phyloP scores from a whole-genome alignment of 2,888 invertebrate species.

The Linnaemya tessellans region DNA sequence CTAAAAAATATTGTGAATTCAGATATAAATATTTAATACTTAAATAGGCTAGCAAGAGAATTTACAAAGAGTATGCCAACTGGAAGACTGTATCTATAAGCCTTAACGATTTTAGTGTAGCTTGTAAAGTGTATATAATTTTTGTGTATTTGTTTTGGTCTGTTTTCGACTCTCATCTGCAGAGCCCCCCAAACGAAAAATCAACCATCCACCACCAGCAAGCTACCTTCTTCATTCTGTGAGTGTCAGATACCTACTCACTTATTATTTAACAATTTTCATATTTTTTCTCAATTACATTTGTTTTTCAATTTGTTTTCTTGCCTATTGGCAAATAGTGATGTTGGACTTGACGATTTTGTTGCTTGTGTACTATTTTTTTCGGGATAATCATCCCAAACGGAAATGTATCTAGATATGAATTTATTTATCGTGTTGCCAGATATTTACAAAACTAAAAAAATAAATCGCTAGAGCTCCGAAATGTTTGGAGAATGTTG shows the following conservation, averaged over 20 bases:
- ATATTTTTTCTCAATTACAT: background rate
- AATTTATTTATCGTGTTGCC: too few relatives aligned
- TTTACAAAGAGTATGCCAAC: background rate
- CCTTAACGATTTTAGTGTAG: background rate
- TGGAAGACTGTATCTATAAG: background rate
- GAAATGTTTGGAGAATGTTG: too few relatives aligned
- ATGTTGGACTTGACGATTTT: too few relatives aligned
- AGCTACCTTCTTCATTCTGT: conserved; percentile 36
- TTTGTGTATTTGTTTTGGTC: conserved; percentile 57
- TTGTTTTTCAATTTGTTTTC: conserved; percentile 38
- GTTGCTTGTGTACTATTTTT: too few relatives aligned
- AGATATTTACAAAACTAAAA: too few relatives aligned
- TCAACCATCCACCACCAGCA: conserved; percentile 20
- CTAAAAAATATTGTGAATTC: too few relatives aligned
- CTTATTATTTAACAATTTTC: conserved; percentile 34
- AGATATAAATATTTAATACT: too few relatives aligned
- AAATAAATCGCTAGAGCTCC: too few relatives aligned
- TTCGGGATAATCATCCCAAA: too few relatives aligned
- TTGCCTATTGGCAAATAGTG: background rate
- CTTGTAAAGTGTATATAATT: conserved; percentile 26
- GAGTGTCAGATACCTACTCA: conserved; percentile 7
- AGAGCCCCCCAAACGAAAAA: background rate
- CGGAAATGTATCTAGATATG: too few relatives aligned
- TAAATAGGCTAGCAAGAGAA: too few relatives aligned
- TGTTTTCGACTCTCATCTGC: conserved; percentile 40